Percentiles rank a stretch among this genome's conserved stretches.
Conservation (phyloP, 2,113 vertebrate species). For the Pedionomus torquatus region DNA sequence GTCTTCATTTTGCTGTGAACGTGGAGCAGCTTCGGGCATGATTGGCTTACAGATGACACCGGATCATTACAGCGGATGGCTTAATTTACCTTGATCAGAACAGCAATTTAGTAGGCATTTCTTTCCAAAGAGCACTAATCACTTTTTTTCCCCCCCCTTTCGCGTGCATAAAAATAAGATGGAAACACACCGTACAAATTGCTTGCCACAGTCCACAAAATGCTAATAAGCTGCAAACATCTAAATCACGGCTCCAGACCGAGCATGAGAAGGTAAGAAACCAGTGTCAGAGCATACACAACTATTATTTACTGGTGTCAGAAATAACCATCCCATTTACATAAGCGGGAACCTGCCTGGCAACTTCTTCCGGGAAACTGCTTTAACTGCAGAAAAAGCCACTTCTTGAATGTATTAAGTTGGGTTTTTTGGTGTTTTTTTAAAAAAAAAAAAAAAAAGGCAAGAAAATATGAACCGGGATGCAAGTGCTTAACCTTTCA, state of each 20-base stretch:
- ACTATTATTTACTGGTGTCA: conserved; percentile 74
- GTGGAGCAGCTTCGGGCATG: background rate
- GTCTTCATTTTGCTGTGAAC: background rate
- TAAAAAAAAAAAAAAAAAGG: background rate
- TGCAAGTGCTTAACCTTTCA: background rate
- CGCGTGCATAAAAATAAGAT: conserved; percentile 24
- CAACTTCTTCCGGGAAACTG: conserved; percentile 67
- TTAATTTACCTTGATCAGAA: conserved; percentile 70
- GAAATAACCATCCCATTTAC: conserved; percentile 73
- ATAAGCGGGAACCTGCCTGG: conserved; percentile 60
- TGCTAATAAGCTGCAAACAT: conserved; percentile 64
- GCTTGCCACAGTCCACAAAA: conserved; percentile 46
- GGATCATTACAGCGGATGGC: background rate
- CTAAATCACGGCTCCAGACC: conserved; percentile 62
- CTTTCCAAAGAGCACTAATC: conserved; percentile 54
- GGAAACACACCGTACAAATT: conserved; percentile 23
- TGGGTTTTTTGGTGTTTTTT: background rate
- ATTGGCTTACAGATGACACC: background rate
- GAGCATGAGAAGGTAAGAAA: conserved; percentile 60
- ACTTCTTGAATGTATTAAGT: conserved; percentile 25
- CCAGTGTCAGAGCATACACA: conserved; percentile 34
- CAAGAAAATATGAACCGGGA: background rate
- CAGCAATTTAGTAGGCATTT: conserved; percentile 34
- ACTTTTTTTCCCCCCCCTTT: background rate
- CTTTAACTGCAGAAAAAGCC: conserved; percentile 66